Conservation (phyloP, 2,113 vertebrate species). For the Seriola dumerili region DNA sequence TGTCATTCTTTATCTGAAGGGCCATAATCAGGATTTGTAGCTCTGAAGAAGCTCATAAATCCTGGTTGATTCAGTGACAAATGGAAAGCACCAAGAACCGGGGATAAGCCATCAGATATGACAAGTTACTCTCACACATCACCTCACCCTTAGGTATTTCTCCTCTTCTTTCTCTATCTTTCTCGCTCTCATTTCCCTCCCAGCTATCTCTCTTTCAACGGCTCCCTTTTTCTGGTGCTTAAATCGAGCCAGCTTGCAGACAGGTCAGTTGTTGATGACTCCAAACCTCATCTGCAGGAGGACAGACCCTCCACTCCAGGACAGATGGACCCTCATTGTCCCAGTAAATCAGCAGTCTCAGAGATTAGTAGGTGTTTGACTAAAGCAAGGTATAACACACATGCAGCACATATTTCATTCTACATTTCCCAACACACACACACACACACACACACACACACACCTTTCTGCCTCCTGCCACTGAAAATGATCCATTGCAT, state of each 20-base stretch:
- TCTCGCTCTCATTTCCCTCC: conserved; percentile 16
- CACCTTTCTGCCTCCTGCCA: not conserved
- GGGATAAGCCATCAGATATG: conserved; percentile 65
- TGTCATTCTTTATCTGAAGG: conserved; percentile 52
- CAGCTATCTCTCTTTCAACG: conserved; percentile 8
- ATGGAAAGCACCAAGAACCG: conserved; percentile 41
- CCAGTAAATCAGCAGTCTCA: conserved; percentile 47
- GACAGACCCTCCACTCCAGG: conserved; percentile 29
- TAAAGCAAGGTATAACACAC: conserved; percentile 12
- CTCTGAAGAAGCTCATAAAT: conserved; percentile 59
- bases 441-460: conserved; percentile 8
- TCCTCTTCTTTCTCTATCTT: conserved; percentile 22
- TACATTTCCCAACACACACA: conserved; percentile 6
- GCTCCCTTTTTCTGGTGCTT: conserved; percentile 6
- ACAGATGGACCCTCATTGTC: conserved; percentile 40
- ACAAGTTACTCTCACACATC: conserved; percentile 65
- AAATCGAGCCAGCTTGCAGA: conserved; percentile 25
- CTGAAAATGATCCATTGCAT: not conserved
- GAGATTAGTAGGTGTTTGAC: conserved; percentile 34
- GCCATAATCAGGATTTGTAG: conserved; percentile 70
- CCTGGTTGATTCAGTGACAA: conserved; percentile 70
- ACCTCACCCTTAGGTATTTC: conserved; percentile 36
- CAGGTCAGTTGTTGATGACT: conserved; percentile 16
- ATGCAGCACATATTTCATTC: conserved; percentile 27
- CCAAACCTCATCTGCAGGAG: conserved; percentile 13